Conservation (phyloP, 2,797 vertebrate genomes). For the Rhabdomys pumilio region DNA sequence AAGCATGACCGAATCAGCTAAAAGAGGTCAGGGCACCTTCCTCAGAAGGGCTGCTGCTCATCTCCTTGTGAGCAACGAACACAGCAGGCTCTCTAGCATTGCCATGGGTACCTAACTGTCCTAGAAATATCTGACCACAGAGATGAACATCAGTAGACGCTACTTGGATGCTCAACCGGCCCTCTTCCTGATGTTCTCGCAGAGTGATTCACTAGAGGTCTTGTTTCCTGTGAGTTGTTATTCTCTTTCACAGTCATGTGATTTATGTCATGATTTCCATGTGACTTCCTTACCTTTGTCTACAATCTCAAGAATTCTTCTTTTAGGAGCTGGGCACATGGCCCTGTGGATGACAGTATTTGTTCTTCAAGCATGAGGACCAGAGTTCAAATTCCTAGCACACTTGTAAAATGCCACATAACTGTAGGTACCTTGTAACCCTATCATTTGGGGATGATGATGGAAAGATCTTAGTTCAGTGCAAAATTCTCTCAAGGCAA, state of each 20-base stretch:
- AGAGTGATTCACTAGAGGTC: not conserved
- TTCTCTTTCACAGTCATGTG: not conserved
- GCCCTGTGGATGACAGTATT: not conserved
- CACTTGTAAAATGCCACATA: not conserved
- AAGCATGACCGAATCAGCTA: not conserved
- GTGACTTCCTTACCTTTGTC: not conserved
- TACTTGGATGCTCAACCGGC: no score
- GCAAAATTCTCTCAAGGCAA: not conserved
- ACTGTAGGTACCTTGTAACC: not conserved
- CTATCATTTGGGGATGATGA: not conserved
- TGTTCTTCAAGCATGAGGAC: not conserved
- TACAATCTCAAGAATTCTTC: not conserved
- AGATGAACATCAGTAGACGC: rapidly evolving
- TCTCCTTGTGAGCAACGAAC: rapidly evolving
- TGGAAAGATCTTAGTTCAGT: not conserved
- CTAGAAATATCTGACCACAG: rapidly evolving
- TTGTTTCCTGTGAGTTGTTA: not conserved
- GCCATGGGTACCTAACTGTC: not conserved
- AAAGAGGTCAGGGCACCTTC: not conserved
- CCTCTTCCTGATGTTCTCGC: not conserved
- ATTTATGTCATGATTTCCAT: not conserved
- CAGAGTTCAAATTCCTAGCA: not conserved
- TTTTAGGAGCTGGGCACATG: not conserved
- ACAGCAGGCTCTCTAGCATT: rapidly evolving
- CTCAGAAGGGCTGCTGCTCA: not conserved